Evolutionary conservation across 2,888 invertebrate genomes (phyloP), one percentile per base, ranked within the genome.

Genomic region (Autographa gamma): DNA sequence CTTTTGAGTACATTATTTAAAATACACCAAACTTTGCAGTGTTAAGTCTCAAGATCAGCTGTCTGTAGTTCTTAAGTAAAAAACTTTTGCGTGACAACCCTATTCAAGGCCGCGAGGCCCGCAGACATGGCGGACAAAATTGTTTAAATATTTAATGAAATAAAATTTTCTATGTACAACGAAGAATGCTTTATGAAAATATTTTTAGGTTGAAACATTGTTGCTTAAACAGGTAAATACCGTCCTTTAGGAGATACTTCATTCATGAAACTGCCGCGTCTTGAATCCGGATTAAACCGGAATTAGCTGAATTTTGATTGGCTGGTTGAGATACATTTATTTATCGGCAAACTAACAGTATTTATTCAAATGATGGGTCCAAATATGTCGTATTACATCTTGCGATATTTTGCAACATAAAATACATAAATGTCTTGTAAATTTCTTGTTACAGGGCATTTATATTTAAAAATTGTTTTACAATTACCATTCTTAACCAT

Each of bases 111-210:
- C 72, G 75, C 59, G 71, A 63, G 18, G 14, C 60, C 59, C 62
- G 32, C 58, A 72, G 72, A 69, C 74, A 71, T 60, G 64, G 60
- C 62, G 61, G 73, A 73, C 81, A 71, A 85, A 85, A 89, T 86
- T 85, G 82, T 79, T 75, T 83, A 85, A 85, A 89, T 88, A 86
- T 85, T 87, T 86, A 83, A 87, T 86, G 80, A 83, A 80, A 82
- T 81, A 84, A 85, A 86, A 83, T 85, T 79, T 76, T 80, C 79
- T 78, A 81, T 80, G 81, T 73, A 74, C 70, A 74, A 78, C 79
- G 70, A 81, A 87, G 82, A 86, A 89, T 83, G 84, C 86, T 88
- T 87, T 86, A 84, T 81, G 74, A 73, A 77, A 80, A 81, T 82
- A 79, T 83, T 86, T 71, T 79, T 61, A 72, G 58, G 69, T 63